These are phyloP conservation scores for Oryzias dopingdopingensis DNA, from an alignment of 2,797 vertebrate species.

Conservation along the genomic window DNA sequence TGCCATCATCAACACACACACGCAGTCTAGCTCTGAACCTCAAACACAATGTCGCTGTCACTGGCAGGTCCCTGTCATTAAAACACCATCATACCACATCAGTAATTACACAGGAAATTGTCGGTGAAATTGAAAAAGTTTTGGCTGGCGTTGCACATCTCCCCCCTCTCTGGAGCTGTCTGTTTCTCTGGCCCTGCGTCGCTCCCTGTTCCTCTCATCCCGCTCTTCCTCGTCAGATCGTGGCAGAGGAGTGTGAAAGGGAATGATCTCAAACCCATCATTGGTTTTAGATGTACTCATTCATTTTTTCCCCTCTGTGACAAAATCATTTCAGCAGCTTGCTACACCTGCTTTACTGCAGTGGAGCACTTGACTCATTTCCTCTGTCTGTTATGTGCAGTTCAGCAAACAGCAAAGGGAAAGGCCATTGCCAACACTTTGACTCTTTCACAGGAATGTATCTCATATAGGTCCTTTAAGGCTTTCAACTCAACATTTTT, in stretches of 20 bases:
- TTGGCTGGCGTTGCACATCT: constrained; percentile 76
- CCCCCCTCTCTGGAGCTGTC: constrained; percentile 57
- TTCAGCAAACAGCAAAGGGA: constrained; percentile 27
- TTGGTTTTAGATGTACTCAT: constrained; percentile 73
- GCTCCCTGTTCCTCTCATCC: constrained; percentile 31
- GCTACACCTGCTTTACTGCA: constrained; percentile 56
- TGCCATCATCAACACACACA: constrained; percentile 66
- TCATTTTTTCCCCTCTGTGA: constrained; percentile 58
- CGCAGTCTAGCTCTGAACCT: constrained; percentile 30
- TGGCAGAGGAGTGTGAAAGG: constrained; percentile 69
- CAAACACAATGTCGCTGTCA: constrained; percentile 65
- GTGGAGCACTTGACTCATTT: constrained; percentile 43
- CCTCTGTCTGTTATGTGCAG: constrained; percentile 39
- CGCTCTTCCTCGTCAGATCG: constrained; percentile 60
- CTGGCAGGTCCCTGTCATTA: constrained; percentile 78
- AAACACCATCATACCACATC: constrained; percentile 80
- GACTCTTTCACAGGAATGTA: constrained; percentile 33
- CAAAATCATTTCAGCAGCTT: constrained; percentile 62
- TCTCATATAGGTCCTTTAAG: constrained; percentile 21
- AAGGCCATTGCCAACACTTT: constrained; percentile 42
- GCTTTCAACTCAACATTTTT: neutral
- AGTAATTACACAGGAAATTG: constrained; percentile 86
- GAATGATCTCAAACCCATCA: constrained; percentile 75
- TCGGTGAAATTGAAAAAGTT: constrained; percentile 84
- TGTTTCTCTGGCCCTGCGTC: constrained; percentile 25